Conservation (phyloP, 2,888 invertebrate genomes). For the Ceraclea dissimilis region DNA sequence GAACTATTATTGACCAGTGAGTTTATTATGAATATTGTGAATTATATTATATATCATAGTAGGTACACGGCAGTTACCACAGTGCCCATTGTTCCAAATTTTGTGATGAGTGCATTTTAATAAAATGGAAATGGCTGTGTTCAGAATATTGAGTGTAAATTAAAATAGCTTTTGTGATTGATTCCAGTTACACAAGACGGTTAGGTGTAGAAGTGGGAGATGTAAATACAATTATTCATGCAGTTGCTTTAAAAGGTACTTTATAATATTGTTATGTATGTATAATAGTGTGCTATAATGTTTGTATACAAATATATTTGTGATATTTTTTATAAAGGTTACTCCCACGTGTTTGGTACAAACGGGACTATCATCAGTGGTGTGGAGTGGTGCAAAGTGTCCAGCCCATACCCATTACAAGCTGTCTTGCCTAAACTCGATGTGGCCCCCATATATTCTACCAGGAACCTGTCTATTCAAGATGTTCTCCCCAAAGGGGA, state of each 20-base stretch:
- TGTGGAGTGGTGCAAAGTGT: conserved; percentile 61
- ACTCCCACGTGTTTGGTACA: conserved; percentile 30
- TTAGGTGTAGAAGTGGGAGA: conserved; percentile 73
- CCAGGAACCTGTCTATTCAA: conserved; percentile 33
- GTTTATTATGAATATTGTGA: conserved; percentile 29
- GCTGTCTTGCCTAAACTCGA: conserved; percentile 42
- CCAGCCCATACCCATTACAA: conserved; percentile 63
- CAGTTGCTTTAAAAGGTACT: conserved; percentile 60
- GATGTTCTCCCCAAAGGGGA: conserved; percentile 60
- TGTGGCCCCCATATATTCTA: conserved; percentile 23
- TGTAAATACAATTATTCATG: conserved; percentile 60
- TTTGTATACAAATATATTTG: too few species aligned
- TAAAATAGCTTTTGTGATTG: too few species aligned
- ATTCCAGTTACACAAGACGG: conserved; percentile 55
- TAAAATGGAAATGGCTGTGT: too few species aligned
- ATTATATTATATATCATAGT: too few species aligned
- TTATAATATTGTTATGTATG: background rate
- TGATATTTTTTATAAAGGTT: conserved; percentile 7
- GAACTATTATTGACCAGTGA: conserved; percentile 51
- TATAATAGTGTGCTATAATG: too few species aligned
- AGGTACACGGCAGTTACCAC: too few species aligned
- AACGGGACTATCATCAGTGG: conserved; percentile 53
- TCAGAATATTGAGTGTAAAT: too few species aligned
- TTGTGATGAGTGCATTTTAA: too few species aligned
- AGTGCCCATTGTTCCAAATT: too few species aligned